Percentiles rank a stretch among this genome's conserved stretches.
Conservation (phyloP, 2,797 vertebrate genomes). For the Pangasius sanitwongsei region DNA sequence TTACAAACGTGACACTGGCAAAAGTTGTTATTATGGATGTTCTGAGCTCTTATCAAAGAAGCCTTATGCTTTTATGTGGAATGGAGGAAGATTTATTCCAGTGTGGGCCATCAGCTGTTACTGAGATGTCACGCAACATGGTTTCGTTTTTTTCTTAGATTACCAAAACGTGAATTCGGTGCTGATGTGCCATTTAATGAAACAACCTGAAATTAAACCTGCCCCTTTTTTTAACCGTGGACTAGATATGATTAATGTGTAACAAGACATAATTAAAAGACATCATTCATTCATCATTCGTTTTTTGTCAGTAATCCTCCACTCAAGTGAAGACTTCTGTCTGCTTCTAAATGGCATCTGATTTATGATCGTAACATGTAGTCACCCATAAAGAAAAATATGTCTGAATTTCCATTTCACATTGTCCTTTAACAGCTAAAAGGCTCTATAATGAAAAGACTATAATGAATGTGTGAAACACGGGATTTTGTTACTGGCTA, state of each 20-base stretch:
- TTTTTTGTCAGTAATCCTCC: background rate
- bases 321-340: background rate
- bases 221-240: background rate
- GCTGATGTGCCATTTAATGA: background rate
- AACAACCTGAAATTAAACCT: background rate
- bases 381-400: background rate
- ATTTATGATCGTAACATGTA: background rate
- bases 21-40: constrained; percentile 39
- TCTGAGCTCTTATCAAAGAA: constrained; percentile 13
- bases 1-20: constrained; percentile 15
- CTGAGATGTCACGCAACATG: background rate
- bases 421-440: background rate
- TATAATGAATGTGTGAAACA: background rate
- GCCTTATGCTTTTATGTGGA: constrained; percentile 11
- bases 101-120: background rate
- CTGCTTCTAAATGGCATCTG: background rate
- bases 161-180: background rate
- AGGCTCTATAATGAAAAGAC: background rate
- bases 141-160: background rate
- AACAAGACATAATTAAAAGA: background rate
- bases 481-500: background rate
- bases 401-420: background rate
- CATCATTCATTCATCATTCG: background rate
- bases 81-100: background rate
- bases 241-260: background rate